phyloP scores from a whole-genome alignment of 2,888 invertebrate species.

The Rugalucina vietnamica region DNA sequence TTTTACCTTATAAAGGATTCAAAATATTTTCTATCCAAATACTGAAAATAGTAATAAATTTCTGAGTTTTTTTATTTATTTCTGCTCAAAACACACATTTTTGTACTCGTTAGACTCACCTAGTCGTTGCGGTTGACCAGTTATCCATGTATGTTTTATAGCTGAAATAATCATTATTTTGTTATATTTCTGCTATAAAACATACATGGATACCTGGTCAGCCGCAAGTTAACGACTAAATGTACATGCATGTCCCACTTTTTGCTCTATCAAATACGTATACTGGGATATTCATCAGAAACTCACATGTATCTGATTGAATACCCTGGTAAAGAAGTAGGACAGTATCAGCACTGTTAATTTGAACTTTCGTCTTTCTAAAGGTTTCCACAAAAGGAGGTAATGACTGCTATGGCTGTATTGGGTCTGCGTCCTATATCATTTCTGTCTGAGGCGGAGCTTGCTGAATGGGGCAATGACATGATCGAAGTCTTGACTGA shows the following conservation, averaged over 20 bases:
- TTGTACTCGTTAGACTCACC: no score
- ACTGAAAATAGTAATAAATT: no score
- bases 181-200: not conserved
- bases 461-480: slow-evolving; percentile 42
- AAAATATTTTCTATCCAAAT: no score
- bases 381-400: slow-evolving; percentile 42
- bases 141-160: no score
- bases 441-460: slow-evolving; percentile 35
- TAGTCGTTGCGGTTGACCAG: no score
- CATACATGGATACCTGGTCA: not conserved
- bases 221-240: not conserved
- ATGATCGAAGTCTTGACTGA: slow-evolving; percentile 34
- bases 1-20: no score
- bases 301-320: not conserved
- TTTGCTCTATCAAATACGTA: no score
- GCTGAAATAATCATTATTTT: no score
- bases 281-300: no score
- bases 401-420: slow-evolving; percentile 42
- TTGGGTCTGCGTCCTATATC: slow-evolving; percentile 49
- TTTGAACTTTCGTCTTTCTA: not conserved
- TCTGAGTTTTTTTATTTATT: no score
- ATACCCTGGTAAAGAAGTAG: not conserved
- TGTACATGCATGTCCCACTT: no score
- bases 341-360: not conserved
- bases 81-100: no score